Evolutionary conservation across 1,140 invertebrate genomes (phyloP).

Genomic region (Sinella curviseta): DNA sequence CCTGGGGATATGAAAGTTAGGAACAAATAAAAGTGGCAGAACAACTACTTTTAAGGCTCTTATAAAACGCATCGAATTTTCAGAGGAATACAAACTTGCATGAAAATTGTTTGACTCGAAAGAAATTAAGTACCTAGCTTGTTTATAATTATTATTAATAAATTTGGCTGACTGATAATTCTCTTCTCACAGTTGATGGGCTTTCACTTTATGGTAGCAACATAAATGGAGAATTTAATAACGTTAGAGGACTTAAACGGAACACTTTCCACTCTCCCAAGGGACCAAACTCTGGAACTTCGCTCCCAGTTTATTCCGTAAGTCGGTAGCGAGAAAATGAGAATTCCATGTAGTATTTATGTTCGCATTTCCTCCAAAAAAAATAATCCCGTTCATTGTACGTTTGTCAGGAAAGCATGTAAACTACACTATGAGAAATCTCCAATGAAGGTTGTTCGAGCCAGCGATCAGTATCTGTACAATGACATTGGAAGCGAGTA

Average conservation of each 20-base stretch:
- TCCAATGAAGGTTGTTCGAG: conserved; percentile 47
- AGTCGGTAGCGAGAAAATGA: background rate
- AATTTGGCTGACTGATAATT: too few relatives aligned
- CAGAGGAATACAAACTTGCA: too few relatives aligned
- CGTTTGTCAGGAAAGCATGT: conserved; percentile 40
- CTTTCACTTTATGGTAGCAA: too few relatives aligned
- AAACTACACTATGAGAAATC: conserved; percentile 45
- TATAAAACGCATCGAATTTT: too few relatives aligned
- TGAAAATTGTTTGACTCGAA: too few relatives aligned
- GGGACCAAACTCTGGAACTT: conserved; percentile 10
- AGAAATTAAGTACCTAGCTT: too few relatives aligned
- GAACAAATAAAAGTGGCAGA: too few relatives aligned
- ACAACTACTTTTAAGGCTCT: too few relatives aligned
- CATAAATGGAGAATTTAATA: background rate
- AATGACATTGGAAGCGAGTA: conserved; percentile 62
- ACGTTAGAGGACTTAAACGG: background rate
- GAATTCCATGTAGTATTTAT: background rate
- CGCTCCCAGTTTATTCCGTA: conserved; percentile 31
- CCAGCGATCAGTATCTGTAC: conserved; percentile 62
- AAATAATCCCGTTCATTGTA: background rate
- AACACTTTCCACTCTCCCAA: background rate
- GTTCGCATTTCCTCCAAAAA: background rate
- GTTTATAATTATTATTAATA: too few relatives aligned
- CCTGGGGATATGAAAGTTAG: too few relatives aligned
- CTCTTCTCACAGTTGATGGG: too few relatives aligned